A percentile compares a stretch with the other conserved stretches of the same genome.
These are phyloP conservation scores for Artibeus lituratus DNA, from an alignment of 2,797 vertebrate genomes.

Conservation along the genomic window DNA sequence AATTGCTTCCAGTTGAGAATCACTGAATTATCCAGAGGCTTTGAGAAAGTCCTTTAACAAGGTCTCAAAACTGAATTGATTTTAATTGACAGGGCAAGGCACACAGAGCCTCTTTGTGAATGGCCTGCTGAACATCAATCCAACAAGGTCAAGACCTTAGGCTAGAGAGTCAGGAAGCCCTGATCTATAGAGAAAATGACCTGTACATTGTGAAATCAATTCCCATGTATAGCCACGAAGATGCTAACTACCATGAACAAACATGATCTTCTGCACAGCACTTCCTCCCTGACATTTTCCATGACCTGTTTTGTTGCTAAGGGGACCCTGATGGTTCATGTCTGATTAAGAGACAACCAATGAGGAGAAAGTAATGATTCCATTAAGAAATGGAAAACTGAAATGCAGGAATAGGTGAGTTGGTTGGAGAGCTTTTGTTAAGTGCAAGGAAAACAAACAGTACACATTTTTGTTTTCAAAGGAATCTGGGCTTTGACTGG, in stretches of 20 bases:
- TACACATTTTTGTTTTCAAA: slow-evolving; percentile 37
- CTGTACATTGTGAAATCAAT: background rate
- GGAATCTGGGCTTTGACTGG: background rate
- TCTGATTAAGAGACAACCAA: background rate
- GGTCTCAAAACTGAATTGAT: background rate
- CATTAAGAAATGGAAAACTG: background rate
- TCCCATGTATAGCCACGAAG: background rate
- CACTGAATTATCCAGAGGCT: background rate
- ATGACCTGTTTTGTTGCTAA: background rate
- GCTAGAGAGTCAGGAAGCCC: background rate
- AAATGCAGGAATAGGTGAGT: background rate
- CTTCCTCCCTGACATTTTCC: background rate
- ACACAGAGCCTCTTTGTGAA: background rate
- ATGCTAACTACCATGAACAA: background rate
- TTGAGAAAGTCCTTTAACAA: background rate
- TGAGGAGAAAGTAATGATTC: background rate
- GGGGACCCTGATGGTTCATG: background rate
- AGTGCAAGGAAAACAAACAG: slow-evolving; percentile 46
- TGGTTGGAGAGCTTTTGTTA: background rate
- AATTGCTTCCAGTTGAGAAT: background rate
- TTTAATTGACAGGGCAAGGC: background rate
- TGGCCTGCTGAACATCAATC: background rate
- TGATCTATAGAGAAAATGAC: background rate
- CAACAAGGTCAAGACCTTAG: background rate
- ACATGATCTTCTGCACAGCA: background rate